Evolutionary conservation across 2,888 invertebrate genomes (phyloP).

Genomic region (Petrolisthes cinctipes): DNA sequence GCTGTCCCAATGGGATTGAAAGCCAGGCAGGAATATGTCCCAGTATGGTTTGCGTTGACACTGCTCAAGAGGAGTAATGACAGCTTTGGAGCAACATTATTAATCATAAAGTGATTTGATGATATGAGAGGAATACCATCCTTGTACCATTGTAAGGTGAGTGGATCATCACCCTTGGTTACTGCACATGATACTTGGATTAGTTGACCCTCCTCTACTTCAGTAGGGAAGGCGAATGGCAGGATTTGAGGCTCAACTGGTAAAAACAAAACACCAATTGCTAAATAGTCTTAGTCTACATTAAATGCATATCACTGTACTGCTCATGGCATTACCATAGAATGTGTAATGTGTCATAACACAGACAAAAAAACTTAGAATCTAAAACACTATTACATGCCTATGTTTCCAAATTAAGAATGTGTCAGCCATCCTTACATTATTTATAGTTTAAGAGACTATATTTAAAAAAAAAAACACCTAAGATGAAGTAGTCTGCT

Average conservation of each 20-base stretch:
- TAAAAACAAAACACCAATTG: conserved; percentile 7
- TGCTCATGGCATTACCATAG: too few species aligned
- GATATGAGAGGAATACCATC: conserved; percentile 52
- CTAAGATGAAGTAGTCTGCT: too few species aligned
- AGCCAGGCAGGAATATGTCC: conserved; percentile 55
- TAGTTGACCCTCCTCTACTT: conserved; percentile 60
- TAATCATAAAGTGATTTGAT: conserved; percentile 51
- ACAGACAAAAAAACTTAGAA: too few species aligned
- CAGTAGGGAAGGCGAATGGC: conserved; percentile 55
- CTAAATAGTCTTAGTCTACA: too few species aligned
- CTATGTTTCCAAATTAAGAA: too few species aligned
- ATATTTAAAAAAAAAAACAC: too few species aligned
- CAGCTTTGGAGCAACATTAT: conserved; percentile 59
- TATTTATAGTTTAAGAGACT: too few species aligned
- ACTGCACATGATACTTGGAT: conserved; percentile 62
- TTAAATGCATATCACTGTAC: too few species aligned
- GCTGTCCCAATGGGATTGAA: conserved; percentile 58
- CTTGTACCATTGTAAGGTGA: conserved; percentile 61
- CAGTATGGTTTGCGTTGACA: conserved; percentile 56
- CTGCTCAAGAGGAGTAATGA: conserved; percentile 49
- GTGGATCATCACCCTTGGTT: conserved; percentile 58
- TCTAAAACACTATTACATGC: too few species aligned
- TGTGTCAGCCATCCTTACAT: too few species aligned
- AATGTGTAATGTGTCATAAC: too few species aligned
- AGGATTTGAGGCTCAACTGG: conserved; percentile 61